Evolutionary conservation across 2,888 invertebrate species (phyloP), one percentile per base, ranked within the genome.

Genomic region (Andrena fulva): DNA sequence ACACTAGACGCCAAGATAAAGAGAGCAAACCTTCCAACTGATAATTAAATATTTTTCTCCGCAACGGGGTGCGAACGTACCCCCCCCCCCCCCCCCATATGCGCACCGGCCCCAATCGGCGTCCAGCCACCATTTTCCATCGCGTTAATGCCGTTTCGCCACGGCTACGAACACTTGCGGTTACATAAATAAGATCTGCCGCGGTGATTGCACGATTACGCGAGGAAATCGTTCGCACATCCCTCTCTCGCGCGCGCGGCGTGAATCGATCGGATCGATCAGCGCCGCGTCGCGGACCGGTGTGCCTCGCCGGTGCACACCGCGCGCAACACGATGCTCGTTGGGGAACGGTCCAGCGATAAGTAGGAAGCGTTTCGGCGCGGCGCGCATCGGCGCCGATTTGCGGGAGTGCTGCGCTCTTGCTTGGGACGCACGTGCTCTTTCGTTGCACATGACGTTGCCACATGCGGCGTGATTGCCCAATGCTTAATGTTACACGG

Each of bases 401-500:
- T 72, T 67, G 35, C 42, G 42, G 59, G 56, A 35, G 59, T 50
- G 68, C 20, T 35, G 24, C 52, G 56, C 62, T 50, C 76, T 76
- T 77, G 86, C 89, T 88, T 89, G 89, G 76, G 89, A 90, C 89
- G 90, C 89, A 82, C 89, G 87, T 90, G 90, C 89, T 90, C 91
- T 91, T 90, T 90, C 79, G 85, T 87, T 82, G 90, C 90, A 87
- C 89, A 89, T 87, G 86, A 90, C 88, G 89, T 90, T 90, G 87
- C 89, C 87, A 88, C 89, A 90, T 88, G 85, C 85, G 86, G 86
- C 88, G 85, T 89, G 89, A 92, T 92, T 91, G 89, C 90, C 89
- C 89, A 92, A 91, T 92, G 87, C 87, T 90, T 89, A 90, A 91
- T 89, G 88, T 87, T 87, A 87, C 87, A 89, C 84, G 82, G 85